A percentile compares a stretch with the other conserved stretches of the same genome.
Conservation (phyloP, 2,113 vertebrate genomes). For the Penelope pileata region DNA sequence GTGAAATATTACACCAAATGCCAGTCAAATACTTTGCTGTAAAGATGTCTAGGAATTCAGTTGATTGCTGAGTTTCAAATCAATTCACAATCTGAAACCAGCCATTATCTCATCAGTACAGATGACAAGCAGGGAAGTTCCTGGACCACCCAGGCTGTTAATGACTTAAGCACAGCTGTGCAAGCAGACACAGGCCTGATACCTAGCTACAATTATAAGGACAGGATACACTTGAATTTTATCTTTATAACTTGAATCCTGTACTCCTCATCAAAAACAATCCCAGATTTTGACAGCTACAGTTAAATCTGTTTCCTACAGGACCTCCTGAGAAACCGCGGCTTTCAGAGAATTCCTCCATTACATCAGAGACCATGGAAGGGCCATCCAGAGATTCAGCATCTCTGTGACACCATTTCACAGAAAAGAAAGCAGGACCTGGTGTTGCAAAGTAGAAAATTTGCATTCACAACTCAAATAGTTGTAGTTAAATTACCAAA, state of each 20-base stretch:
- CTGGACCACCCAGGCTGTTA: background rate
- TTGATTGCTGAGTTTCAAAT: background rate
- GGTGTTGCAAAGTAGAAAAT: background rate
- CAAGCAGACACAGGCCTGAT: background rate
- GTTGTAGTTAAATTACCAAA: background rate
- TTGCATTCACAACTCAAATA: background rate
- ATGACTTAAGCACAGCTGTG: background rate
- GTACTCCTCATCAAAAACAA: background rate
- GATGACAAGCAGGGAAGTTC: background rate
- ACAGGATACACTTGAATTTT: background rate
- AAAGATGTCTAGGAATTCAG: background rate
- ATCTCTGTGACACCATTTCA: background rate
- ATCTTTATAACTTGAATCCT: background rate
- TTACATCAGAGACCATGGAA: background rate
- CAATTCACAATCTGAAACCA: background rate
- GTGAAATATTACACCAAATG: background rate
- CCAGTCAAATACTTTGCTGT: background rate
- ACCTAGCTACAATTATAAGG: background rate
- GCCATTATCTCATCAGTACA: background rate
- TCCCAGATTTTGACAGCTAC: background rate
- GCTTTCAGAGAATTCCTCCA: background rate
- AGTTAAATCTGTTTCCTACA: background rate
- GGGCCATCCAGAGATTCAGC: background rate
- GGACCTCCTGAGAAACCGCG: background rate
- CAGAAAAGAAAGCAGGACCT: background rate